phyloP scores from a whole-genome alignment of 2,797 vertebrate genomes.

The Neostethus bicornis region DNA sequence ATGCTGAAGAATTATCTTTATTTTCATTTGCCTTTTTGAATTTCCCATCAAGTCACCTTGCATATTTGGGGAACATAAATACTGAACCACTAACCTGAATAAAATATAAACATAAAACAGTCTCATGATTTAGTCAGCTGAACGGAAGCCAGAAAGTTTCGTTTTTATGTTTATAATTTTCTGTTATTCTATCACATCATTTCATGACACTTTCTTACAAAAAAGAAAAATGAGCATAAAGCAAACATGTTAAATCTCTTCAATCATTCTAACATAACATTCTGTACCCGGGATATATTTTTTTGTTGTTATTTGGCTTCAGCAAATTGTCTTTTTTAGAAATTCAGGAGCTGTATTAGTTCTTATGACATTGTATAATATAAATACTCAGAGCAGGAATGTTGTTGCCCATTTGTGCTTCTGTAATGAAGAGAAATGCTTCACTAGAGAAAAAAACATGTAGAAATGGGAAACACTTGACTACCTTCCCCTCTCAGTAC shows the following conservation, averaged over 20 bases:
- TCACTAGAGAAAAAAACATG: constrained; percentile 18
- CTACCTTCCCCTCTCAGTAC: constrained; percentile 26
- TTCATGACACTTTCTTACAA: constrained; percentile 1
- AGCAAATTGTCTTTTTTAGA: constrained; percentile 1
- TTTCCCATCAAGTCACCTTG: background rate
- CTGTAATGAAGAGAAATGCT: constrained; percentile 29
- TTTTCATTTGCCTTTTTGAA: background rate
- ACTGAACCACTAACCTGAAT: background rate
- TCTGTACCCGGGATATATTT: background rate
- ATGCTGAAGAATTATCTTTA: background rate
- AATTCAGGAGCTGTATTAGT: constrained; percentile 27
- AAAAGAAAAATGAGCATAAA: constrained; percentile 11
- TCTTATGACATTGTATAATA: constrained; percentile 23
- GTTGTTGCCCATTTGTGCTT: constrained; percentile 34
- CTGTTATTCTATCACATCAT: constrained; percentile 4
- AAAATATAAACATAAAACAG: background rate
- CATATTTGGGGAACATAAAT: background rate
- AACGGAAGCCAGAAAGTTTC: background rate
- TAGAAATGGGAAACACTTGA: constrained; percentile 50
- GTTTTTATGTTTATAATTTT: constrained; percentile 2
- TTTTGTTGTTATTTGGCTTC: background rate
- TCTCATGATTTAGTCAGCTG: background rate
- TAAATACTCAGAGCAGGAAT: constrained; percentile 41
- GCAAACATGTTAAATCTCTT: constrained; percentile 6
- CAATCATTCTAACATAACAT: background rate